A percentile compares a stretch with the other conserved stretches of the same genome.
Conservation (phyloP, 2,888 invertebrate species). For the Amphipyra berbera region DNA sequence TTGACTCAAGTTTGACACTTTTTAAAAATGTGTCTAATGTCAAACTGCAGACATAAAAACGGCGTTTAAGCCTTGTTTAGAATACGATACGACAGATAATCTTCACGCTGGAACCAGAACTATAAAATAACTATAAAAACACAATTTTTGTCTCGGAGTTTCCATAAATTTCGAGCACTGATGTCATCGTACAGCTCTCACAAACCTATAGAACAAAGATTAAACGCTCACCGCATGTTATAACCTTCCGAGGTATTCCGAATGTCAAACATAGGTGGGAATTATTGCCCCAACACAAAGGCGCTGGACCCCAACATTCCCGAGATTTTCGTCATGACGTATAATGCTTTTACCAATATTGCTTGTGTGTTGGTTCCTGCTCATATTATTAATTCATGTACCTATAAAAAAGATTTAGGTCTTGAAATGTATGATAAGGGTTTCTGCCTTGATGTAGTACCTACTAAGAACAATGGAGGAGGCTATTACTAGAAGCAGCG, state of each 20-base stretch:
- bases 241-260: slow-evolving; percentile 24
- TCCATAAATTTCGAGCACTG: slow-evolving; percentile 18
- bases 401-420: slow-evolving; percentile 7
- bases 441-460: neutral
- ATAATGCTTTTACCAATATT: slow-evolving; percentile 52
- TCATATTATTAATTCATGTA: slow-evolving; percentile 29
- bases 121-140: slow-evolving; percentile 13
- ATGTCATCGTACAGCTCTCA: slow-evolving; percentile 11
- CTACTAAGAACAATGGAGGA: too few relatives aligned
- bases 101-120: neutral
- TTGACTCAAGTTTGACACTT: too few relatives aligned
- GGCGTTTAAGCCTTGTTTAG: too few relatives aligned
- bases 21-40: too few relatives aligned
- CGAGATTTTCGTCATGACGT: slow-evolving; percentile 30
- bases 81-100: neutral
- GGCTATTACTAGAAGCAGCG: too few relatives aligned
- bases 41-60: too few relatives aligned
- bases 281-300: slow-evolving; percentile 44
- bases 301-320: slow-evolving; percentile 34
- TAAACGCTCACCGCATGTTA: slow-evolving; percentile 17
- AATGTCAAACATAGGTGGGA: slow-evolving; percentile 26
- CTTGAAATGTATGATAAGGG: slow-evolving; percentile 8
- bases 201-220: slow-evolving; percentile 33
- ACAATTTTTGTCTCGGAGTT: slow-evolving; percentile 9
- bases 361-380: slow-evolving; percentile 26